Conservation (phyloP, 1,140 invertebrate species). For the Hermatobates lingyangjiaoensis region DNA sequence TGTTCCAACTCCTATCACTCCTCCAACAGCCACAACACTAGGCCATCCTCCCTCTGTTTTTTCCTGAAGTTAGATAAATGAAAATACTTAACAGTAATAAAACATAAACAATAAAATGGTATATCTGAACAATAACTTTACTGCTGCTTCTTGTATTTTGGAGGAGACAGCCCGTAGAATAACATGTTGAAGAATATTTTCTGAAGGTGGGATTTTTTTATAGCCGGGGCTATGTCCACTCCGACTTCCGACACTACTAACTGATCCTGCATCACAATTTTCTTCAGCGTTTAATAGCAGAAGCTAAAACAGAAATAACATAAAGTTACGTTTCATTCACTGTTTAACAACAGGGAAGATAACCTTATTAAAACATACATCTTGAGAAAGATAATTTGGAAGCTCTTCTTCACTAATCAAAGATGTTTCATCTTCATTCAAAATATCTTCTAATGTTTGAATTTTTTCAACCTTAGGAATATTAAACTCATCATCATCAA, state of each 20-base stretch:
- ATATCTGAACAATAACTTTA: constrained; percentile 25
- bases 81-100: neutral
- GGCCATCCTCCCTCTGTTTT: neutral
- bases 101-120: neutral
- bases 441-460: constrained; percentile 71
- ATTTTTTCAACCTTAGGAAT: constrained; percentile 54
- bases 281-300: constrained; percentile 14
- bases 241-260: constrained; percentile 19
- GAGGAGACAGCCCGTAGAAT: constrained; percentile 68
- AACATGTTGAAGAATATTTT: constrained; percentile 59
- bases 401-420: constrained; percentile 35
- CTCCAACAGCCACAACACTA: constrained; percentile 45
- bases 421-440: constrained; percentile 50
- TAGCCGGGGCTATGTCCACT: neutral
- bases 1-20: constrained; percentile 74
- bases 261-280: constrained; percentile 22
- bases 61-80: neutral
- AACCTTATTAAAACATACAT: constrained; percentile 13
- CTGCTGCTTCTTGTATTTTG: constrained; percentile 60
- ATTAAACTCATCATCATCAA: constrained; percentile 68
- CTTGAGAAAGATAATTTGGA: constrained; percentile 21
- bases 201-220: constrained; percentile 23
- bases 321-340: too few relatives aligned
- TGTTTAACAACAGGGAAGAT: too few relatives aligned
- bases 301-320: constrained; percentile 4